phyloP scores from a whole-genome alignment of 2,888 invertebrate genomes.

The Drosophila neonasuta region DNA sequence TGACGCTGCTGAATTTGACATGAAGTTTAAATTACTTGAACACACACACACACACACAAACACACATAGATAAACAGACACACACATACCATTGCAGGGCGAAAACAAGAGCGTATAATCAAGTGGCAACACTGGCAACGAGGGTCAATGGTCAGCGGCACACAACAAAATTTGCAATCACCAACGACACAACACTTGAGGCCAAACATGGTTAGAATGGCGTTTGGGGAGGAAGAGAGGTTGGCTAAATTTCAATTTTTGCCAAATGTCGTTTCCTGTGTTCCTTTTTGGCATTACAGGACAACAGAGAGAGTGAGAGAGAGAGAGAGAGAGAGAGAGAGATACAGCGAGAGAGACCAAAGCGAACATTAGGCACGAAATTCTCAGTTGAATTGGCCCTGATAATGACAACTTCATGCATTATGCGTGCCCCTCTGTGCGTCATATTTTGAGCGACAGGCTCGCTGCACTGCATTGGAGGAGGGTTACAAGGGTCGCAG shows the following conservation, averaged over 20 bases:
- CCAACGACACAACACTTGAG: conserved; percentile 53
- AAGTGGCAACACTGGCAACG: conserved; percentile 65
- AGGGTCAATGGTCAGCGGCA: conserved; percentile 50
- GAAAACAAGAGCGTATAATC: conserved; percentile 64
- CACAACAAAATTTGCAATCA: conserved; percentile 65
- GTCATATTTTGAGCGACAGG: conserved; percentile 41
- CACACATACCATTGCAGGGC: conserved; percentile 1
- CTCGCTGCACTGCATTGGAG: conserved; percentile 12
- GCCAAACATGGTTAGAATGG: conserved; percentile 28
- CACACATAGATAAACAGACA: not conserved
- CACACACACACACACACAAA: conserved; percentile 32
- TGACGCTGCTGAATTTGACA: conserved; percentile 78
- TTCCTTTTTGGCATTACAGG: conserved; percentile 24
- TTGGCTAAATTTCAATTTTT: conserved; percentile 59
- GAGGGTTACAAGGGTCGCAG: not conserved
- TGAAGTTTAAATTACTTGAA: conserved; percentile 79
- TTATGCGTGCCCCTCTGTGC: conserved; percentile 60
- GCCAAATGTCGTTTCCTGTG: conserved; percentile 51
- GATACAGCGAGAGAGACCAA: not conserved
- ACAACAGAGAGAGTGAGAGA: not conserved
- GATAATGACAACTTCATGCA: conserved; percentile 77
- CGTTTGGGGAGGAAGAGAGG: not conserved
- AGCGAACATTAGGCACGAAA: conserved; percentile 72
- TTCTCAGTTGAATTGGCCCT: conserved; percentile 78
- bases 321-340: not conserved